Evolutionary conservation across 2,797 vertebrate genomes (phyloP).

Genomic region (Rallus crepitans): DNA sequence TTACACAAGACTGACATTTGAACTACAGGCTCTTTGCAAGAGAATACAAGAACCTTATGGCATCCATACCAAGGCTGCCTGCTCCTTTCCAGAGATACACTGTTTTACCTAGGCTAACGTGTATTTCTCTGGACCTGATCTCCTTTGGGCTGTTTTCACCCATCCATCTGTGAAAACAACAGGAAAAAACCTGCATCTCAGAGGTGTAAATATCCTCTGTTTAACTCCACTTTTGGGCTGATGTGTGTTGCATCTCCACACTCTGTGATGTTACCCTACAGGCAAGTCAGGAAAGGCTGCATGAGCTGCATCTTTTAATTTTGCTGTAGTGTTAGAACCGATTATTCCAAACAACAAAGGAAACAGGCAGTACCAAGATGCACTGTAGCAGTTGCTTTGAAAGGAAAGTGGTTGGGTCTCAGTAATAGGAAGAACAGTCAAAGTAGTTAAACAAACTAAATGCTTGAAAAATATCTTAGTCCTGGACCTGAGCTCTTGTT

Average conservation of each 20-base stretch:
- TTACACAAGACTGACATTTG: background rate
- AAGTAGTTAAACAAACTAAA: background rate
- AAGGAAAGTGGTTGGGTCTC: background rate
- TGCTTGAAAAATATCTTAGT: background rate
- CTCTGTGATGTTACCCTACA: background rate
- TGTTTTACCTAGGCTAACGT: background rate
- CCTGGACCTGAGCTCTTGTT: background rate
- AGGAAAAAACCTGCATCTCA: background rate
- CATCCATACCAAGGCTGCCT: background rate
- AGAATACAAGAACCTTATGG: background rate
- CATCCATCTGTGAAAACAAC: background rate
- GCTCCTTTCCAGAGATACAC: background rate
- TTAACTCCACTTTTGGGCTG: background rate
- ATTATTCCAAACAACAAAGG: background rate
- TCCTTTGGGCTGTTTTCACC: background rate
- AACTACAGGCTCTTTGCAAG: background rate
- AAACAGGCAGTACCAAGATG: background rate
- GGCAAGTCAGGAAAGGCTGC: background rate
- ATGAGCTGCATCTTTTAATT: background rate
- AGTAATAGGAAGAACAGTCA: background rate
- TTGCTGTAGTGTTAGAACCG: background rate
- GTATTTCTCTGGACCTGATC: fast-evolving
- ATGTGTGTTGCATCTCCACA: background rate
- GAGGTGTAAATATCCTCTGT: background rate
- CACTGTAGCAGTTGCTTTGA: background rate